Evolutionary conservation across 2,888 invertebrate species (phyloP).

Genomic region (Drosophila melanosoma): DNA sequence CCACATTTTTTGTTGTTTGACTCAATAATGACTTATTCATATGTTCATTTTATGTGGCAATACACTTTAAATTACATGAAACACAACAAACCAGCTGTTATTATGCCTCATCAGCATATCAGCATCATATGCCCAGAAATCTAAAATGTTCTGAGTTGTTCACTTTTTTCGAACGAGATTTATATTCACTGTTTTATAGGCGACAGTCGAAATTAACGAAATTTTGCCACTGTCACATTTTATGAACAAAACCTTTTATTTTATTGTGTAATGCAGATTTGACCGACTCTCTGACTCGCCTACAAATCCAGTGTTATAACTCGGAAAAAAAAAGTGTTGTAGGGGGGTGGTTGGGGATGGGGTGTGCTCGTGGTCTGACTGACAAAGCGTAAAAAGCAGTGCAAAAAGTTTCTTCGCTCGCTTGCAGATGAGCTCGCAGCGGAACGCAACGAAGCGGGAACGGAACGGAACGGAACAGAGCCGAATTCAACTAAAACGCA

Average conservation of each 20-base stretch:
- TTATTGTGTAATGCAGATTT: conserved; percentile 58
- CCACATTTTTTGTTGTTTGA: neutral
- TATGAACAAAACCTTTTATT: conserved; percentile 30
- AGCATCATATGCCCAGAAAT: neutral
- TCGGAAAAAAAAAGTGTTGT: conserved; percentile 6
- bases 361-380: conserved; percentile 6
- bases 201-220: neutral
- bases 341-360: too few relatives aligned
- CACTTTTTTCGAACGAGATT: neutral
- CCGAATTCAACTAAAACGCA: conserved; percentile 76
- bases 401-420: conserved; percentile 54
- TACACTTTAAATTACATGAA: neutral
- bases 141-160: neutral
- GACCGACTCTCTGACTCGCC: conserved; percentile 43
- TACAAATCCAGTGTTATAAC: conserved; percentile 42
- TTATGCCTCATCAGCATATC: neutral
- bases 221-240: conserved; percentile 12
- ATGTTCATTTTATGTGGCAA: neutral
- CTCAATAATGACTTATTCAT: neutral
- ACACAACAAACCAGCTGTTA: neutral
- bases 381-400: conserved; percentile 44
- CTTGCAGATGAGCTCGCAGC: conserved; percentile 51
- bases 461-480: conserved; percentile 22
- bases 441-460: conserved; percentile 15
- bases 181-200: neutral